These are phyloP conservation scores for Sthenelais limicola DNA, from an alignment of 2,888 invertebrate species.

Conservation along the genomic window DNA sequence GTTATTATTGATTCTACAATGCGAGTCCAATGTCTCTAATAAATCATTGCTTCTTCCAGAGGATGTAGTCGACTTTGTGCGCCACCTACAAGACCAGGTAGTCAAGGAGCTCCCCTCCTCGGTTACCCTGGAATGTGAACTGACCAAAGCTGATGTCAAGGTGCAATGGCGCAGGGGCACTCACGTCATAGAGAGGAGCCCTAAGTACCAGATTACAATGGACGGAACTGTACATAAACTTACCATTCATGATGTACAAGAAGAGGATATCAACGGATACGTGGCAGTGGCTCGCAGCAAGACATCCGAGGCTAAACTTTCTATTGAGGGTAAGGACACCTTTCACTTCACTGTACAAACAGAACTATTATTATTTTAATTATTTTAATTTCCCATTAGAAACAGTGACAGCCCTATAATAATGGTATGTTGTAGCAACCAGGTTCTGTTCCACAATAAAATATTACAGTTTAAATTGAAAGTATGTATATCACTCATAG, in stretches of 20 bases:
- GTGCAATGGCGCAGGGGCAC: slow-evolving; percentile 41
- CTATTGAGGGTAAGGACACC: slow-evolving; percentile 69
- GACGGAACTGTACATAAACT: slow-evolving; percentile 78
- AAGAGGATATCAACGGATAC: slow-evolving; percentile 67
- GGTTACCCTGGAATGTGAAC: slow-evolving; percentile 80
- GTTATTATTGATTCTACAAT: too few relatives aligned
- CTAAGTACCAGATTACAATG: slow-evolving; percentile 43
- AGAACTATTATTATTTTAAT: too few relatives aligned
- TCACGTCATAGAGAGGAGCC: slow-evolving; percentile 32
- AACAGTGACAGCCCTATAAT: too few relatives aligned
- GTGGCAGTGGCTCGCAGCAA: slow-evolving; percentile 62
- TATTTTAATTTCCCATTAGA: too few relatives aligned
- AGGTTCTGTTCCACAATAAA: too few relatives aligned
- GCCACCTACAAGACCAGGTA: slow-evolving; percentile 63
- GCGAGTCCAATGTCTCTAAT: too few relatives aligned
- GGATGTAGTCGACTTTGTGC: slow-evolving; percentile 63
- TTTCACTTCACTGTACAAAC: too few relatives aligned
- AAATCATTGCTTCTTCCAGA: slow-evolving; percentile 32
- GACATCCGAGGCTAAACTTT: slow-evolving; percentile 65
- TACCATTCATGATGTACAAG: slow-evolving; percentile 85
- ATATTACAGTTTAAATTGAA: too few relatives aligned
- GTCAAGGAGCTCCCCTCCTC: slow-evolving; percentile 60
- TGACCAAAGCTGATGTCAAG: slow-evolving; percentile 77
- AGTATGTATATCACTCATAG: too few relatives aligned
- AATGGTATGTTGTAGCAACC: too few relatives aligned